Base-by-base conservation (phyloP, 2,888 invertebrate species). In the Macrosiphum euphorbiae region DNA sequence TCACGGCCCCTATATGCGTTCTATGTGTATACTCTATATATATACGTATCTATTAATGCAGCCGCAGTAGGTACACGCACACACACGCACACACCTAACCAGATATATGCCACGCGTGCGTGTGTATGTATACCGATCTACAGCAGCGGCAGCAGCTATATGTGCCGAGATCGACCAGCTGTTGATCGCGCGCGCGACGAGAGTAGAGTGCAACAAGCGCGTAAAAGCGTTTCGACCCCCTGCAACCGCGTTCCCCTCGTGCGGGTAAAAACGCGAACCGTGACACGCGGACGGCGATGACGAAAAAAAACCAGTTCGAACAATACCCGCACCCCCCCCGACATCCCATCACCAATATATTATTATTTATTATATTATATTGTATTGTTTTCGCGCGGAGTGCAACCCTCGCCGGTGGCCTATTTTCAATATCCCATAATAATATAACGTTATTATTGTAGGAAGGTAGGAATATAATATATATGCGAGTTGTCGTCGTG, bases 171-270 rank as follows among this genome's bases (percentile, higher is more conserved):
- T 90, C 93, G 90, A 90, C 93, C 93, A 94, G 93, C 93, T 94
- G 93, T 94, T 94, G 93, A 86, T 90, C 84, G 89, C 28, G 86
- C 67, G 88, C 88, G 52, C 61, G 44, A 52, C 58, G 85, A 52
- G 35, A 52, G 55, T 8, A 85, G 93, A 89, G 93, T 86, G 93
- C 93, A 90, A 94, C 93, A 94, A 94, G 93, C 93, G 93, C 93
- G 89, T 86, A 90, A 93, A 93, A 90, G 93, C 89, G 86, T 55
- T 20, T 28, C 50, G 84, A 55, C 91, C 55, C 41, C 5, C 26
- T 58, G 16, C 58, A 35, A 24, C n/a, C 24, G 35, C 84, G 41
- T 78, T 78, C 35, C 35, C 78, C 55, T 41, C 84, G 92, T 41
- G 20, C 90, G 61, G 28, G 47, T 41, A 78, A 84, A n/a, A 28